These are phyloP conservation scores for Drosophila dunni DNA, from an alignment of 1,140 invertebrate genomes.

Conservation along the genomic window DNA sequence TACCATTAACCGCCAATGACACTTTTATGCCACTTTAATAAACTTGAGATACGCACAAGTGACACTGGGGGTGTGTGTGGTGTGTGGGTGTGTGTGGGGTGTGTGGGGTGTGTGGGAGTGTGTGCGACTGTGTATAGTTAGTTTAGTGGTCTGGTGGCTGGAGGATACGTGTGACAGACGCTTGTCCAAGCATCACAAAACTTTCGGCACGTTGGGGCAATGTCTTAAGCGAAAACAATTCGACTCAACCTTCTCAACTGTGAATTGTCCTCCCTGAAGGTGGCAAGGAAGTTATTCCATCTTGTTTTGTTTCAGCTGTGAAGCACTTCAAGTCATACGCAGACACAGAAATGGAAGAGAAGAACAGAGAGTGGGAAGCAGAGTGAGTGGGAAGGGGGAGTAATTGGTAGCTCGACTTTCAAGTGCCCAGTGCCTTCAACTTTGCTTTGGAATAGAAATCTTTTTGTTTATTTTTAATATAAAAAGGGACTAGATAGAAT, in stretches of 20 bases:
- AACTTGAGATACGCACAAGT: conserved; percentile 68
- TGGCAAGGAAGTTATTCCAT: conserved; percentile 46
- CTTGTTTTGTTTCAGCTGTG: conserved; percentile 36
- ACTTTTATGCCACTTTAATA: conserved; percentile 84
- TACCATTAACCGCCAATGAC: conserved; percentile 78
- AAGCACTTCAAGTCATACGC: conserved; percentile 21
- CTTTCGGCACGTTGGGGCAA: conserved; percentile 73
- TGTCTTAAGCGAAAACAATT: conserved; percentile 58
- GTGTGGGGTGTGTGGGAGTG: conserved; percentile 5
- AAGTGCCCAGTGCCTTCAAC: too few relatives aligned
- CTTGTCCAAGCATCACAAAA: conserved; percentile 59
- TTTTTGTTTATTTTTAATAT: too few relatives aligned
- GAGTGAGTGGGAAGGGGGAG: too few relatives aligned
- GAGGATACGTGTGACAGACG: conserved; percentile 33
- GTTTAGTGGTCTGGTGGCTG: neutral
- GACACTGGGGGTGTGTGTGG: conserved; percentile 5
- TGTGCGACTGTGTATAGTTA: conserved; percentile 13
- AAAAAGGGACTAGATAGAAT: too few relatives aligned
- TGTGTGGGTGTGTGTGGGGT: conserved; percentile 16
- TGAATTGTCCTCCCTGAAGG: conserved; percentile 24
- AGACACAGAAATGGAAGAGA: neutral
- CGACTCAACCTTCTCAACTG: neutral
- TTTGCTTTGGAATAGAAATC: too few relatives aligned
- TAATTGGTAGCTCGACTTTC: too few relatives aligned
- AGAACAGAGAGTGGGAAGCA: too few relatives aligned